Conservation (phyloP, 1,140 invertebrate species). For the Monochamus saltuarius region DNA sequence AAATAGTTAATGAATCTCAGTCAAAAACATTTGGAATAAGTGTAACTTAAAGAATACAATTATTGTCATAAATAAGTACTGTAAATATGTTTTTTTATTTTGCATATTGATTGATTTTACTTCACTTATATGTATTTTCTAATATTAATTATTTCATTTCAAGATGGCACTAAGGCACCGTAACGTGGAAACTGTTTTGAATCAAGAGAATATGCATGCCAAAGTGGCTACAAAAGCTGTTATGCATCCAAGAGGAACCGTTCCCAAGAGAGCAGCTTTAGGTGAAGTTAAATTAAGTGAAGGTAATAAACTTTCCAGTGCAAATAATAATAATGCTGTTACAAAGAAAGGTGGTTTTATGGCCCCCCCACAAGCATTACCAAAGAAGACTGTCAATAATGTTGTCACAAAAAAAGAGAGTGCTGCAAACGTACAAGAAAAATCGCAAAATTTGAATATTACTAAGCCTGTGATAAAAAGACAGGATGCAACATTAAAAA, state of each 20-base stretch:
- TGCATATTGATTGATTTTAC: no score
- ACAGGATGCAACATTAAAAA: conserved; percentile 15
- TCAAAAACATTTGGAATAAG: no score
- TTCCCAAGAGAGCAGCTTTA: conserved; percentile 30
- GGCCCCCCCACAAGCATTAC: conserved; percentile 2
- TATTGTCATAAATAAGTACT: no score
- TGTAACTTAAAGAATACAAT: no score
- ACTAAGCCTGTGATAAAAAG: conserved; percentile 1
- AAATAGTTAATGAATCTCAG: no score
- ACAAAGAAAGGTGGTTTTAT: conserved; percentile 15
- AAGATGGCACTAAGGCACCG: conserved; percentile 24
- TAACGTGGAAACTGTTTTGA: neutral
- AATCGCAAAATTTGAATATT: neutral
- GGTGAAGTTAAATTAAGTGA: conserved; percentile 24
- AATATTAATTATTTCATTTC: conserved; percentile 11
- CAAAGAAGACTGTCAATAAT: conserved; percentile 8
- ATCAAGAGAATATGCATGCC: conserved; percentile 31
- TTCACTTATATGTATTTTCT: no score
- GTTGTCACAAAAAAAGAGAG: conserved; percentile 2
- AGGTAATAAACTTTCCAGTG: conserved; percentile 29
- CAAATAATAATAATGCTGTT: conserved; percentile 2
- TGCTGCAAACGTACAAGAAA: conserved; percentile 1
- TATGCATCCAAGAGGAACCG: neutral
- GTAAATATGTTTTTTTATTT: no score
- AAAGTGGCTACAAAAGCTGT: conserved; percentile 15